Conservation (phyloP, 2,113 vertebrate species). For the Plectropomus leopardus region DNA sequence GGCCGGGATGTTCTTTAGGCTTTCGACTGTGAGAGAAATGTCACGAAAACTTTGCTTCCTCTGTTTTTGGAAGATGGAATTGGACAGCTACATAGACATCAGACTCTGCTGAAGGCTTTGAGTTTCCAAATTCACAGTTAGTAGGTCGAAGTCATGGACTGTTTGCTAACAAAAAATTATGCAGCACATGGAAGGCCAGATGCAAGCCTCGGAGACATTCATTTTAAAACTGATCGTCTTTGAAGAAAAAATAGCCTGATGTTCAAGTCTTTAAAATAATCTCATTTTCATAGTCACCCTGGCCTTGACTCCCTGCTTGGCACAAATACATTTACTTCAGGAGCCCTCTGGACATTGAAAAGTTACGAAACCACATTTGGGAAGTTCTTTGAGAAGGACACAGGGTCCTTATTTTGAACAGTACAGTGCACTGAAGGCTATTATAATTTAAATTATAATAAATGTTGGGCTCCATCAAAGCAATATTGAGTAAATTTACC, state of each 20-base stretch:
- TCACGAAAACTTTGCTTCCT: constrained; percentile 32
- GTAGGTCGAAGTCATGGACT: constrained; percentile 38
- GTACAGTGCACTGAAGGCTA: not conserved
- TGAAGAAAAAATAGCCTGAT: constrained; percentile 46
- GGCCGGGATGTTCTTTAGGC: constrained; percentile 52
- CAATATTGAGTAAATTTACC: not conserved
- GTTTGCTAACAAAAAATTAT: constrained; percentile 40
- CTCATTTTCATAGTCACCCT: constrained; percentile 22
- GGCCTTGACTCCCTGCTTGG: constrained; percentile 32
- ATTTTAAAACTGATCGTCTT: constrained; percentile 33
- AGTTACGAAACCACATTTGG: constrained; percentile 16
- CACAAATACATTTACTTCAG: constrained; percentile 28
- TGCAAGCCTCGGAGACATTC: constrained; percentile 26
- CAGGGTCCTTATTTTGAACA: not conserved
- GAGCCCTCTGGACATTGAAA: constrained; percentile 14
- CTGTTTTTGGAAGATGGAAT: constrained; percentile 28
- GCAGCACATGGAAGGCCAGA: constrained; percentile 49
- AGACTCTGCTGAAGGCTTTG: constrained; percentile 1
- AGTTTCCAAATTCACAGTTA: constrained; percentile 36
- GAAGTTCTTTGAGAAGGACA: constrained; percentile 14
- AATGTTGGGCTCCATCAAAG: not conserved
- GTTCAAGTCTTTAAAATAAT: constrained; percentile 43
- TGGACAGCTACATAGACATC: constrained; percentile 11
- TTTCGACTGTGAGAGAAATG: constrained; percentile 55
- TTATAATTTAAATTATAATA: not conserved